phyloP scores from a whole-genome alignment of 2,113 vertebrate species.

The Perognathus longimembris region DNA sequence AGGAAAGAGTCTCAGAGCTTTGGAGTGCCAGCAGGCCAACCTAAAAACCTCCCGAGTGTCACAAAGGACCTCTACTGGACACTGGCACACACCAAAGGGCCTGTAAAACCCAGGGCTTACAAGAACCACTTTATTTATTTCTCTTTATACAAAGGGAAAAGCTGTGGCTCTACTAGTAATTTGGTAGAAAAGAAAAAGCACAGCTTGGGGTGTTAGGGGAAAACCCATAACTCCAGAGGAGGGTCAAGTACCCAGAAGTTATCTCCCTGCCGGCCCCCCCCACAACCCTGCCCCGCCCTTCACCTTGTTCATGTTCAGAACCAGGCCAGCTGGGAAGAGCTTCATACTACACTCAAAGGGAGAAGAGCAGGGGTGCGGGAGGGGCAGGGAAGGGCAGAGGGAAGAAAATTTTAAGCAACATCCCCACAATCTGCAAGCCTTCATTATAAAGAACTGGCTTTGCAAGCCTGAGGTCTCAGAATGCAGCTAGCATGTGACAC shows the following conservation, averaged over 20 bases:
- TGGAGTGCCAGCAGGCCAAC: background rate
- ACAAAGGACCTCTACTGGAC: background rate
- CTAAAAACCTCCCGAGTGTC: background rate
- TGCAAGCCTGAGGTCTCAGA: background rate
- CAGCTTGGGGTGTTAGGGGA: background rate
- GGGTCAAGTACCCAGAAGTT: background rate
- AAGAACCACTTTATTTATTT: fast-evolving
- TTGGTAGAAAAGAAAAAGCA: background rate
- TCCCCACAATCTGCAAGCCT: background rate
- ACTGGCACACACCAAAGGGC: background rate
- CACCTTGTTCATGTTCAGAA: background rate
- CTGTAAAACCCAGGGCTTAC: background rate
- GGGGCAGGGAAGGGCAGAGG: background rate
- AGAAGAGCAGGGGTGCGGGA: no score
- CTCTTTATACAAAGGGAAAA: background rate
- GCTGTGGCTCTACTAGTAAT: background rate
- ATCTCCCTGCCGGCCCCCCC: background rate
- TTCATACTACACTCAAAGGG: fast-evolving
- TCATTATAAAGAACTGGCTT: background rate
- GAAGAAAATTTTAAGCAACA: background rate
- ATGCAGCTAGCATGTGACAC: background rate
- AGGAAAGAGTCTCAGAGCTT: background rate
- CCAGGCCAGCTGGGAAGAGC: background rate
- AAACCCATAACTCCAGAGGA: background rate
- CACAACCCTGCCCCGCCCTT: no score